Base-by-base conservation (phyloP, 2,888 invertebrate species). In the Neocrepidodera transversa region DNA sequence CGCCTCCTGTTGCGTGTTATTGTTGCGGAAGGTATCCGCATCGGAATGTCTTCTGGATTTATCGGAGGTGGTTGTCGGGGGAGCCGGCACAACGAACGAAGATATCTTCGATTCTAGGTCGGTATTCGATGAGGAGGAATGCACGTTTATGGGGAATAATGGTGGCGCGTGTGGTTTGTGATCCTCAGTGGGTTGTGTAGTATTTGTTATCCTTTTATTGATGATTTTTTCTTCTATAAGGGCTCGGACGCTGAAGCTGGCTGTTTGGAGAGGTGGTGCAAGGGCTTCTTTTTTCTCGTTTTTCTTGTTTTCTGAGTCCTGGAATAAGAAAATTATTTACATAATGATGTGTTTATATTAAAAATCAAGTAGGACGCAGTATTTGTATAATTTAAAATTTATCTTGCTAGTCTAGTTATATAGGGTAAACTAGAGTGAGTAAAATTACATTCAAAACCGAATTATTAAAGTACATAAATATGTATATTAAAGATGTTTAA, bases 171-270 rank as follows among this genome's bases (percentile, higher is more conserved):
- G 78, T 68, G 80, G 75, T 50, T 79, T 75, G 54, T 76, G 65
- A 36, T 75, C 67, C 59, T 62, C 63, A 30, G 69, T 64, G 35
- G 66, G 66, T 36, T 55, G 60, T 58, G 73, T 68, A 13, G 76
- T 73, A 38, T 73, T 75, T 38, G 88, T 87, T 52, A 82, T 86
- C 71, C 94, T 83, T 70, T 93, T 92, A 77, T 91, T 94, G 69
- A 94, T 95, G 67, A 95, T 95, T 80, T 95, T 95, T 78, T 95
- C 95, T 81, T 94, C 94, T 68, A 95, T 95, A 42, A 95, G 84
- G 7, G 95, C 94, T 60, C 95, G 83, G 4, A 95, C 93, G 59
- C 93, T 93, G 62, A 93, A 91, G 66, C 93, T 94, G 4, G 93
- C 94, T n/a, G 95, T 95, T 82, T 94, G 93, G 63, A 95, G 79